Base-by-base conservation (phyloP, 2,113 vertebrate genomes). In the Ophiodon elongatus region DNA sequence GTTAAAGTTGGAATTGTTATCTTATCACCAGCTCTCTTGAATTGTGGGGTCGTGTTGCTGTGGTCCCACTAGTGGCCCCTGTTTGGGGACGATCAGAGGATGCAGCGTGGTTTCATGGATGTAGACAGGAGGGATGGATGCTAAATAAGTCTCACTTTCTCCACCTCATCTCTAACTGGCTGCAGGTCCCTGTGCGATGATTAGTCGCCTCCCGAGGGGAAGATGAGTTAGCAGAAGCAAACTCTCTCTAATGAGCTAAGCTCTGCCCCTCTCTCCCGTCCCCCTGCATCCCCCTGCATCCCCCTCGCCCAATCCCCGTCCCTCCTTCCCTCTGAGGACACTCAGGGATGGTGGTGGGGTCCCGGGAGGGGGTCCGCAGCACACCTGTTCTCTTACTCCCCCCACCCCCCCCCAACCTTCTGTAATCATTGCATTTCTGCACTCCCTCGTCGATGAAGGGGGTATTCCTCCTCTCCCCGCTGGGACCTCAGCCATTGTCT, bases 221-320 rank as follows among this genome's bases (percentile, higher is more conserved):
- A 75, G 88, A 84, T 76, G 91, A 94, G 94, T 94, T 94, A 95
- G 93, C 94, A 95, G 82, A 94, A 93, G 92, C 93, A 94, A 95
- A 94, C 88, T 91, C 93, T 88, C 91, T 94, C 93, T 95, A 96
- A 96, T 95, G 94, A 96, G 95, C 94, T 93, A 81, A 82, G 91
- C 93, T 92, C 85, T 90, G 72, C 85, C 80, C 69, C 73, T 65
- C 79, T 86, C 87, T 88, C 54, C 21, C 21, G 4, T 6, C 21
- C 29, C n/a, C 14, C 41, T n/a, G n/a, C n/a, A n/a, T 70, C 77
- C 87, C 59, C 39, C 77, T 77, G 70, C 60, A 56, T 73, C 65
- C 72, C 80, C 75, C 74, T 27, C 15, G 10, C 65, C 79, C 80
- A 73, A 59, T 70, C 47, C 57, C 39, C 13, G 4, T 66, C 54